Percentiles rank a stretch among this genome's conserved stretches.
phyloP scores from a whole-genome alignment of 2,888 invertebrate genomes.

The Tetrapedia diversipes region DNA sequence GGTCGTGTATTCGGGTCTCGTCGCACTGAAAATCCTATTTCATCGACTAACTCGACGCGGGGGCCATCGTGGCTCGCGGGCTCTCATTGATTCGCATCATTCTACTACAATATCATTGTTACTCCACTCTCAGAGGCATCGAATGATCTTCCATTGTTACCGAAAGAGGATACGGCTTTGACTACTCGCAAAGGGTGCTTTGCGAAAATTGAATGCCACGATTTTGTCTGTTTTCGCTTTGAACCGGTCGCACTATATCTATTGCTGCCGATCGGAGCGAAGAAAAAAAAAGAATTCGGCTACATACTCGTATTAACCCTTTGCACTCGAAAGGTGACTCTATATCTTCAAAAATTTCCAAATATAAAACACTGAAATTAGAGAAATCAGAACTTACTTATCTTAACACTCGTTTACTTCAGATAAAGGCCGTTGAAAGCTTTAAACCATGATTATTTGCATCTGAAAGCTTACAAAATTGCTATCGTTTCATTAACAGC shows the following conservation, averaged over 20 bases:
- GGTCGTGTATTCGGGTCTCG: slow-evolving; percentile 38
- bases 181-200: slow-evolving; percentile 36
- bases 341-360: too few relatives aligned
- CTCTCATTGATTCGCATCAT: slow-evolving; percentile 52
- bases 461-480: too few relatives aligned
- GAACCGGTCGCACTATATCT: slow-evolving; percentile 35
- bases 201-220: slow-evolving; percentile 58
- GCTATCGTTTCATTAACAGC: too few relatives aligned
- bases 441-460: too few relatives aligned
- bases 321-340: too few relatives aligned
- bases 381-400: too few relatives aligned
- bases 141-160: slow-evolving; percentile 61
- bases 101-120: slow-evolving; percentile 59
- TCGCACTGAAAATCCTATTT: slow-evolving; percentile 61
- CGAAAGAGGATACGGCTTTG: slow-evolving; percentile 50
- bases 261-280: background rate
- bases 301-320: too few relatives aligned
- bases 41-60: slow-evolving; percentile 25
- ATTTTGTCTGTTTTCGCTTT: slow-evolving; percentile 61
- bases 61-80: slow-evolving; percentile 38
- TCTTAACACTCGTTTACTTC: too few relatives aligned
- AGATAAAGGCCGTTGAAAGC: too few relatives aligned
- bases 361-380: too few relatives aligned
- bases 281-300: background rate
- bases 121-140: slow-evolving; percentile 36